Evolutionary conservation across 2,888 invertebrate genomes (phyloP), one percentile per base, ranked within the genome.

Genomic region (Belgica antarctica): DNA sequence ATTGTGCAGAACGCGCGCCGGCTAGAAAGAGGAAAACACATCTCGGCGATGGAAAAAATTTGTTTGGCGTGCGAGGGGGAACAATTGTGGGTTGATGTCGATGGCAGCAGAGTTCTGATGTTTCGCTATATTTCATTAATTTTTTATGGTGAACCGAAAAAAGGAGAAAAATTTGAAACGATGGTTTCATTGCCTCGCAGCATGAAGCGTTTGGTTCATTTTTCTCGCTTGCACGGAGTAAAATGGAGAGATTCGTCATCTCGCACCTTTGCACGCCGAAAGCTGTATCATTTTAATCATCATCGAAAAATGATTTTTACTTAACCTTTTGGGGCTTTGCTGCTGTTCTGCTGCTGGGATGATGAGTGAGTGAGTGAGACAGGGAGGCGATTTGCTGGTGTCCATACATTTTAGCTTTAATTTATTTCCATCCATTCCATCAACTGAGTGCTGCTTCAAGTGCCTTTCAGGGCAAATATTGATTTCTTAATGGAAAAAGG

Each of bases 401-500:
- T 19, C 12, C n/a, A n/a, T n/a, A n/a, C n/a, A n/a, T n/a, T n/a
- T n/a, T n/a, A n/a, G 17, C 52, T 52, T 52, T 52, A 52, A 52
- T 52, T 52, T 17, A 22, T 52, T 52, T 52, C 52, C 52, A 52
- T 52, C 41, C 52, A 17, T 52, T 52, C n/a, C n/a, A n/a, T n/a
- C n/a, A n/a, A n/a, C n/a, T n/a, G 41, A 15, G 19, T 22, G 19
- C 17, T 15, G 22, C 19, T 7, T 63, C 65, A 19, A 15, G 12
- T 19, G 3, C 52, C 57, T 25, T 27, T 63, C 36, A n/a, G n/a
- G 25, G 27, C 31, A 68, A 68, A 28, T 66, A 66, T 68, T 68
- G 68, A 57, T 68, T 68, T 34, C 28, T 68, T 68, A 68, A 68
- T 68, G 68, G 52, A 52, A 52, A 68, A 68, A 68, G 17, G 52